Conservation (phyloP, 1,140 invertebrate genomes). For the Euborellia annulipes region DNA sequence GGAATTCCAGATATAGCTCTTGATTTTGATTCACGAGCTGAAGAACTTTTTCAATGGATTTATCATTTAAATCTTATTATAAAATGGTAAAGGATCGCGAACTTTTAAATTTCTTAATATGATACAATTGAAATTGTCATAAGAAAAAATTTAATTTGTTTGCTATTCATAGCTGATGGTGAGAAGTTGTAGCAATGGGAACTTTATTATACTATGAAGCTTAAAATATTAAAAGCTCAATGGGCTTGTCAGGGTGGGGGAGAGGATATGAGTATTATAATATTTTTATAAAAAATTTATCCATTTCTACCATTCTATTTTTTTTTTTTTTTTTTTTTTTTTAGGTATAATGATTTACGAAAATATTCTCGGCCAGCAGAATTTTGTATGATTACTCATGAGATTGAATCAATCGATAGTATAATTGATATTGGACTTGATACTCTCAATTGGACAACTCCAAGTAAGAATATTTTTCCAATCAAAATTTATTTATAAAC, state of each 20-base stretch:
- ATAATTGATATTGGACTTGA: conserved; percentile 42
- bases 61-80: conserved; percentile 33
- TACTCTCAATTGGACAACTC: conserved; percentile 48
- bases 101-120: too few relatives aligned
- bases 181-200: too few relatives aligned
- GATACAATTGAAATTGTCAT: too few relatives aligned
- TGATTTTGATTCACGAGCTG: conserved; percentile 34
- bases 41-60: conserved; percentile 31
- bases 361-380: conserved; percentile 45
- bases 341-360: conserved; percentile 50
- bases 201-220: too few relatives aligned
- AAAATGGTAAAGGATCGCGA: conserved; percentile 32
- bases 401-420: conserved; percentile 44
- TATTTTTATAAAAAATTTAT: not conserved
- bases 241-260: not conserved
- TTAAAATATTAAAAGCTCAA: not conserved
- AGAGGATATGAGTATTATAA: not conserved
- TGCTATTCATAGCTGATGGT: too few relatives aligned
- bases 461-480: conserved; percentile 30
- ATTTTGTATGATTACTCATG: conserved; percentile 45
- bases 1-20: conserved; percentile 35
- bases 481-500: too few relatives aligned
- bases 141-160: too few relatives aligned
- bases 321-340: conserved; percentile 8
- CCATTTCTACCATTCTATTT: not conserved